Evolutionary conservation across 2,888 invertebrate species (phyloP).

Genomic region (Coecobrya sp.): DNA sequence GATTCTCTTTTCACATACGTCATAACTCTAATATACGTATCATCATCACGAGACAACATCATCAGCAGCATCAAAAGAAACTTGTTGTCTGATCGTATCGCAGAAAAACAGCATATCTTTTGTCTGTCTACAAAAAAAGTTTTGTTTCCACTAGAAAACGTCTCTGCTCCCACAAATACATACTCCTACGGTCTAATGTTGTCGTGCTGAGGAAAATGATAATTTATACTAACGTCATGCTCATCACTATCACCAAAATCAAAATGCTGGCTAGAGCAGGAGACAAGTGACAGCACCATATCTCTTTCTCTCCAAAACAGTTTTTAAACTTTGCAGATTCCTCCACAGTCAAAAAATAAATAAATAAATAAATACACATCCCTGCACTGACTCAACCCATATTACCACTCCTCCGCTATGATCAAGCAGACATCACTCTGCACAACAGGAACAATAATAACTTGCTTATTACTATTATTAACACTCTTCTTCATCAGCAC

Average conservation of each 20-base stretch:
- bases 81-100: not conserved
- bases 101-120: too few species aligned
- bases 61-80: constrained; percentile 6
- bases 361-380: too few species aligned
- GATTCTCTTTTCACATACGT: not conserved
- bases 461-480: not conserved
- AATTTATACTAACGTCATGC: not conserved
- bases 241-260: not conserved
- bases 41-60: not conserved
- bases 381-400: not conserved
- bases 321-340: not conserved
- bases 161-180: not conserved
- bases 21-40: not conserved
- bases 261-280: not conserved
- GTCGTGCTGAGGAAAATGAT: not conserved
- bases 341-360: not conserved
- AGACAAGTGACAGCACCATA: constrained; percentile 8
- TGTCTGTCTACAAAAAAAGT: not conserved
- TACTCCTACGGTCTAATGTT: not conserved
- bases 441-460: not conserved
- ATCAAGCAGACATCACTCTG: not conserved
- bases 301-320: not conserved
- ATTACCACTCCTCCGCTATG: not conserved
- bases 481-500: not conserved
- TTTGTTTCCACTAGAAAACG: not conserved